Evolutionary conservation across 2,113 vertebrate genomes (phyloP), one percentile per base, ranked within the genome.

Genomic region (Caranx ignobilis): DNA sequence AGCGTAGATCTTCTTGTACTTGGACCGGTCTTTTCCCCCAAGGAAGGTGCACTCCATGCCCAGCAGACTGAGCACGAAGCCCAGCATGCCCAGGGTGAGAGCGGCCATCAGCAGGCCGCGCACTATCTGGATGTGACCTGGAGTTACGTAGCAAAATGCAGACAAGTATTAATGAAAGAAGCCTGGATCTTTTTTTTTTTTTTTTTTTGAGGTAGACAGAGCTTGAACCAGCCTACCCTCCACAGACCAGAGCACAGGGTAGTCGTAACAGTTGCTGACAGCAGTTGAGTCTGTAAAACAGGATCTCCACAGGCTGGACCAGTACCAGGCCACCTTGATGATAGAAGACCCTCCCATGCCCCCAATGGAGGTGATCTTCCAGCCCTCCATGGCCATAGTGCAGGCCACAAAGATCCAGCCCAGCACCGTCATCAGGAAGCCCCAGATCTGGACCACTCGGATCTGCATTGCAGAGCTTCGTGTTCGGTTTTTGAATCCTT

Each of bases 341-440:
- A 99, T 83, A 50, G 93, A 69, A 7, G 87, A 93, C 48, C 95
- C 95, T 0, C 85, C 98, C 64, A 95, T 96, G 57, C 98, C 97
- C 5, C 98, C 97, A 59, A 97, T 95, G 64, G 95, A 83, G 26
- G 94, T 94, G 85, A 98, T 96, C 79, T 98, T 98, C 97, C 97
- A 99, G 88, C 97, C 96, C 66, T 98, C 97, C 90, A 97, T 98
- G 91, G 97, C 97, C 93, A 98, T 93, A 26, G 97, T 97, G 84
- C 97, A 98, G 41, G 96, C 96, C 35, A 96, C 93, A 6, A 98
- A 96, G 84, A 98, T 96, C 97, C 97, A 98, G 55, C 98, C 97
- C 1, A 96, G 87, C 48, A 96, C 86, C 0, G 95, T 93, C 85
- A 98, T 94, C 76, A 97, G 85, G 91, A 98, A 98, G 2, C 96